Base-by-base conservation (phyloP, 2,888 invertebrate genomes). In the Ormyrus rosae region DNA sequence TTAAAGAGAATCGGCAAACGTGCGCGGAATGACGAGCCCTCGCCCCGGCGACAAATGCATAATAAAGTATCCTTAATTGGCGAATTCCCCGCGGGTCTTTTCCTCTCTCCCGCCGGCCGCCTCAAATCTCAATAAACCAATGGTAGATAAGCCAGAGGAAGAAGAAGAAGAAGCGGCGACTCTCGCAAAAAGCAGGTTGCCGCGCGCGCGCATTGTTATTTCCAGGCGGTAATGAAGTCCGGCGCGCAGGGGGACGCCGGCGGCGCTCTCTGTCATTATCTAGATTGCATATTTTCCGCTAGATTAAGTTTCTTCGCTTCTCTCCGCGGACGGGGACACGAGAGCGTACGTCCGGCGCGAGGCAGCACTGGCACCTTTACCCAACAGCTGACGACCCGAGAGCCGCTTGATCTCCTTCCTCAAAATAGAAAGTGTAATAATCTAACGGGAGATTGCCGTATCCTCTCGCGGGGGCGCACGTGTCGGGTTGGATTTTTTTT, bases 241-340 rank as follows among this genome's bases (percentile, higher is more conserved):
- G 34, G 87, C 87, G 86, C 86, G 86, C 85, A 83, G 84, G 85
- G 85, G 83, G 83, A 82, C 82, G 83, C 82, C 46, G 45, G 9
- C 34, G 60, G 19, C 84, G 84, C 89, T 87, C 34, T 34, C 88
- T 87, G 89, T 89, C 88, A 90, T 90, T 90, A 90, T 88, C 88
- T 86, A 88, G 88, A 89, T 90, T 90, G 89, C 89, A 89, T 88
- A 90, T 89, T 89, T 89, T 90, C 90, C 88, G 89, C 86, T 89
- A 87, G 86, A 90, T 89, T 90, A 88, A 89, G 87, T 87, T 86
- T 85, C 87, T 82, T 82, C 82, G 83, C 67, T 79, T 34, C 53
- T n/a, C 53, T 8, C 9, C 45, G 5, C 45, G 6, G 64, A 0
- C 5, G 64, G 5, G 64, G n/a, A 48, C 64, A 46, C 13, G 50